Evolutionary conservation across 2,888 invertebrate species (phyloP), one percentile per base, ranked within the genome.

Genomic region (Chymomyza fuscimana): DNA sequence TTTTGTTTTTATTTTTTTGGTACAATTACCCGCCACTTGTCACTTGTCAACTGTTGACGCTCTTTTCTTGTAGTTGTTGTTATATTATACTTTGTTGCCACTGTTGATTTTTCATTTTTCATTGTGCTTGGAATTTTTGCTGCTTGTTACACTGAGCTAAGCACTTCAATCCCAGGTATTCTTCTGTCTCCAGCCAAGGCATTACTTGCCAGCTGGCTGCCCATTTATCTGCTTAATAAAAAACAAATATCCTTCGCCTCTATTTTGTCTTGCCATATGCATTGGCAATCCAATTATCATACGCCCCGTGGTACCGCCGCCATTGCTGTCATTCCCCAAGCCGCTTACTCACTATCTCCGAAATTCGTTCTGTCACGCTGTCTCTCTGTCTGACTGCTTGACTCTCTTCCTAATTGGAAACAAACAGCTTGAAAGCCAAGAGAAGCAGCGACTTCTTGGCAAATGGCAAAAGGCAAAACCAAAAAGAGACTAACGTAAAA

Each of bases 241-340:
- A 76, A 71, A 78, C 68, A 75, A 69, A 85, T 69, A 68, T 59
- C 60, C 70, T 65, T 68, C 12, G 68, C 40, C 58, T 19, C 32
- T 32, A 36, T 10, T 6, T 22, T n/a, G 36, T 36, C 15, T 19
- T 5, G 64, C 56, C 36, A 32, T 32, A 12, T 58, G 19, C 29
- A 19, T 86, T 87, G 74, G 80, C 87, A 80, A 83, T 87, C 88
- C 87, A 87, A 83, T 87, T 83, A 87, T 86, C 83, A 85, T 80
- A 75, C 86, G 73, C 77, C 83, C 77, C 81, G 72, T 81, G 82
- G 82, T 79, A 63, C 74, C 62, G 65, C 74, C 29, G 15, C 32
- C 16, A 9, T 12, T 5, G 25, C 36, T 36, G 32, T 60, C 60
- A 15, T 15, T 36, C 32, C 29, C 59, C 32, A 2, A 22, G 29